Evolutionary conservation across 2,888 invertebrate species (phyloP).

Genomic region (Sinodicranocentrus sp.): DNA sequence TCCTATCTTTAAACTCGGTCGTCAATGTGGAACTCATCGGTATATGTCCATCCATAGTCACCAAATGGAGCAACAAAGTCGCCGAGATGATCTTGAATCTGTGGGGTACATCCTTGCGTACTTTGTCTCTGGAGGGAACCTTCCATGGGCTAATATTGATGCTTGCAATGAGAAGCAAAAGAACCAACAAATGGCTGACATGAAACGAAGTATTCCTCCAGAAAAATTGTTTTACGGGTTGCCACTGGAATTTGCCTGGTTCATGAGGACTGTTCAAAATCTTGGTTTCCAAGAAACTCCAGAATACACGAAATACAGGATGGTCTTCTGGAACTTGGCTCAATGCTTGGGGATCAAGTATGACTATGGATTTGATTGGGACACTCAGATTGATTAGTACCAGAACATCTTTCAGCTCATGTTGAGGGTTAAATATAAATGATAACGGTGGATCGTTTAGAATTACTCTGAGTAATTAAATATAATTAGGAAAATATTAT

Average conservation of each 20-base stretch:
- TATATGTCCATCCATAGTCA: slow-evolving; percentile 27
- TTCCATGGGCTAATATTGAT: slow-evolving; percentile 20
- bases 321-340: not conserved
- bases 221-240: not conserved
- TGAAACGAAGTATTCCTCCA: not conserved
- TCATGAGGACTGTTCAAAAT: too few relatives aligned
- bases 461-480: too few relatives aligned
- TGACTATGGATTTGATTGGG: slow-evolving; percentile 40
- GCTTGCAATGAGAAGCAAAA: too few relatives aligned
- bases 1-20: too few relatives aligned
- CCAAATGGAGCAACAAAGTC: slow-evolving; percentile 18
- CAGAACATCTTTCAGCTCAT: too few relatives aligned
- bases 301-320: not conserved
- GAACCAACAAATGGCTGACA: not conserved
- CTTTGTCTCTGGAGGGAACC: slow-evolving; percentile 13
- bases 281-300: not conserved
- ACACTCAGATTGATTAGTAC: too few relatives aligned
- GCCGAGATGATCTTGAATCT: slow-evolving; percentile 42
- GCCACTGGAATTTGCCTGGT: slow-evolving; percentile 1
- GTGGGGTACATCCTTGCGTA: slow-evolving; percentile 31
- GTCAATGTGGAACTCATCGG: slow-evolving; percentile 1
- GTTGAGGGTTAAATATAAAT: too few relatives aligned
- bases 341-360: not conserved
- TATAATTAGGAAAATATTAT: too few relatives aligned
- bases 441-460: too few relatives aligned